phyloP scores from a whole-genome alignment of 2,797 vertebrate genomes.

The Pseudomugil gertrudae region DNA sequence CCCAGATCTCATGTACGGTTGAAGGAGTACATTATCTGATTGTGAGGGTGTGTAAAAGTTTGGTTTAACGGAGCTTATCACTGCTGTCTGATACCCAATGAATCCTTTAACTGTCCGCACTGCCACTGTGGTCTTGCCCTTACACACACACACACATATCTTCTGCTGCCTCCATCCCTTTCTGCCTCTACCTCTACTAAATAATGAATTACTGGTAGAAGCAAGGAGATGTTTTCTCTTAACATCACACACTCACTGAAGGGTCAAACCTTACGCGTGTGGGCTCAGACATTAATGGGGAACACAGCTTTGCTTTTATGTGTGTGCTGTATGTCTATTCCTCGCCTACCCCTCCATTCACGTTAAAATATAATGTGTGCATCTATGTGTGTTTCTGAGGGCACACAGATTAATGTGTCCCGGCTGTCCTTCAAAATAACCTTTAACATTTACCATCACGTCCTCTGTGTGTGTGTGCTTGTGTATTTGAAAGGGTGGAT shows the following conservation, averaged over 20 bases:
- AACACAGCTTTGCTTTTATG: conserved; percentile 8
- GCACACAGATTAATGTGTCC: conserved; percentile 19
- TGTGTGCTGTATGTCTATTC: neutral
- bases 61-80: neutral
- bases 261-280: conserved; percentile 20
- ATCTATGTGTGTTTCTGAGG: conserved; percentile 9
- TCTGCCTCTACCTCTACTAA: conserved; percentile 23
- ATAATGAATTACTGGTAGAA: conserved; percentile 70
- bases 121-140: conserved; percentile 60
- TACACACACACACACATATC: conserved; percentile 5
- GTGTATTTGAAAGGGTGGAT: conserved; percentile 34
- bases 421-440: conserved; percentile 39
- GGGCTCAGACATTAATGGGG: conserved; percentile 8
- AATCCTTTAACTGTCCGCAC: conserved; percentile 58
- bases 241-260: conserved; percentile 33
- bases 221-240: conserved; percentile 47
- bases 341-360: neutral
- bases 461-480: conserved; percentile 23
- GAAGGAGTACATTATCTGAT: neutral
- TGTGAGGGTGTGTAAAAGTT: conserved; percentile 6
- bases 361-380: conserved; percentile 1
- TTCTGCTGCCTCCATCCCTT: neutral
- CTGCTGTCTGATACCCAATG: conserved; percentile 20
- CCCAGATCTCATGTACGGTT: conserved; percentile 5
- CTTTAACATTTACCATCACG: conserved; percentile 16